phyloP scores from a whole-genome alignment of 2,888 invertebrate genomes.

The Augiades crinisus region DNA sequence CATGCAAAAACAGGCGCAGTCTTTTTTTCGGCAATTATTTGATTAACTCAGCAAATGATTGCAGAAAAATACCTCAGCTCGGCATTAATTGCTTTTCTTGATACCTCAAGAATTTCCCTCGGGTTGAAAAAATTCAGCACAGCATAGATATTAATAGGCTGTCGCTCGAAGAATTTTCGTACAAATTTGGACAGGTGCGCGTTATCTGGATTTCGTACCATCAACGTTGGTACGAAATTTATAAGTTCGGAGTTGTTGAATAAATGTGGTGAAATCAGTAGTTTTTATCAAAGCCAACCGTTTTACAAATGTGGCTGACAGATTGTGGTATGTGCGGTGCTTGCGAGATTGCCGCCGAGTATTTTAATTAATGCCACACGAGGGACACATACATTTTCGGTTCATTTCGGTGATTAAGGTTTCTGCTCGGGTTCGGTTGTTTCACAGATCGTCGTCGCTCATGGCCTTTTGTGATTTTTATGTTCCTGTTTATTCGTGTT shows the following conservation, averaged over 20 bases:
- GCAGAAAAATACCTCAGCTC: no score
- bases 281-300: conserved; percentile 40
- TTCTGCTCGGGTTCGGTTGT: conserved; percentile 28
- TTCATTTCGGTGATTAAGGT: conserved; percentile 51
- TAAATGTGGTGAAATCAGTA: conserved; percentile 32
- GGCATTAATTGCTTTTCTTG: no score
- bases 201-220: conserved; percentile 10
- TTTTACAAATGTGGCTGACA: conserved; percentile 46
- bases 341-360: conserved; percentile 47
- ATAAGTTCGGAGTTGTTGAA: conserved; percentile 30
- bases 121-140: background rate
- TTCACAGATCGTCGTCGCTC: conserved; percentile 23
- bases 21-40: no score
- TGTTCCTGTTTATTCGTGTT: conserved; percentile 14
- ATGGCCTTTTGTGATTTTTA: conserved; percentile 18
- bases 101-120: no score
- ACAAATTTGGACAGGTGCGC: conserved; percentile 11
- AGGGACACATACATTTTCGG: conserved; percentile 56
- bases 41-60: no score
- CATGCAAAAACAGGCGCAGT: no score
- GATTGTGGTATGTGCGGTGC: conserved; percentile 51
- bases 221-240: conserved; percentile 27
- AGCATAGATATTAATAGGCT: background rate
- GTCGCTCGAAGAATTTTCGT: background rate
- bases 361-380: conserved; percentile 71